Conservation (phyloP, 2,797 vertebrate species). For the Chiloscyllium punctatum region DNA sequence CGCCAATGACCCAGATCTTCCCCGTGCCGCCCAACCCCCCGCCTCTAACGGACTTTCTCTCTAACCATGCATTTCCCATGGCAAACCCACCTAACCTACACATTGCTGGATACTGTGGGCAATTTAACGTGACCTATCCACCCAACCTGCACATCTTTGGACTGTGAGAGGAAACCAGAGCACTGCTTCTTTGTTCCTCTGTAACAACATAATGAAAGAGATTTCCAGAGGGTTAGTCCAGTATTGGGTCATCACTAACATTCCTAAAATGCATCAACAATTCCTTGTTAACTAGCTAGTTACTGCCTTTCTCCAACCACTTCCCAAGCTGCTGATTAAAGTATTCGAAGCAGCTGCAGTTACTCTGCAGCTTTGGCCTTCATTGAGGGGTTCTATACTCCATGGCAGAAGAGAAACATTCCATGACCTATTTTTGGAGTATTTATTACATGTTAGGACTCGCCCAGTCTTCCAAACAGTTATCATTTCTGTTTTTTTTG, state of each 20-base stretch:
- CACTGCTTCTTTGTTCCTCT: background rate
- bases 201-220: background rate
- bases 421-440: background rate
- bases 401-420: background rate
- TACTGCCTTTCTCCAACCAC: background rate
- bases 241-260: background rate
- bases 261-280: background rate
- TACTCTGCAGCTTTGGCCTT: background rate
- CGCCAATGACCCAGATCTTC: too few relatives aligned
- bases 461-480: background rate
- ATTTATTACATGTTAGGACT: background rate
- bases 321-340: too few relatives aligned
- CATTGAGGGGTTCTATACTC: background rate
- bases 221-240: background rate
- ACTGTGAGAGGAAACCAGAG: too few relatives aligned
- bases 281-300: background rate
- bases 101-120: too few relatives aligned
- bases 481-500: background rate
- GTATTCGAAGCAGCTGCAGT: background rate
- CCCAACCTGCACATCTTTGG: too few relatives aligned
- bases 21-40: too few relatives aligned
- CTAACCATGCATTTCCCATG: too few relatives aligned
- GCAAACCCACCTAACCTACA: too few relatives aligned
- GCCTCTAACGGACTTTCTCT: too few relatives aligned
- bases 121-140: too few relatives aligned